phyloP scores from a whole-genome alignment of 2,113 vertebrate species.

The Falco punctatus region DNA sequence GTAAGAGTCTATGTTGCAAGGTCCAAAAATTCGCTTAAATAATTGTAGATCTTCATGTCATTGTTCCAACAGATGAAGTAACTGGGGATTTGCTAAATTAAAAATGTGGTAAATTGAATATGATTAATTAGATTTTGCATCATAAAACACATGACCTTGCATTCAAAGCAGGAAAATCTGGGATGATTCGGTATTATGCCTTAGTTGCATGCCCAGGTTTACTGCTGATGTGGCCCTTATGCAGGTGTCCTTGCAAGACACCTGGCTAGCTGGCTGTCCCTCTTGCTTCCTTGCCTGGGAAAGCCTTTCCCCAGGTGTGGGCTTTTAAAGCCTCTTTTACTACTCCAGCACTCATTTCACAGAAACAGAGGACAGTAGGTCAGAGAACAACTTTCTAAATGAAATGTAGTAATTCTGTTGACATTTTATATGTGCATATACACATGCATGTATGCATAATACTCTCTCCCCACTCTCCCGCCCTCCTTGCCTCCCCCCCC shows the following conservation, averaged over 20 bases:
- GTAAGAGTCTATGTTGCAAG: fast-evolving
- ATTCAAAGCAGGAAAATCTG: background rate
- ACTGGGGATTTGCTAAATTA: background rate
- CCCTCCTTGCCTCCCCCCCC: no score
- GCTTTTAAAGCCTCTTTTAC: background rate
- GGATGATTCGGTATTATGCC: background rate
- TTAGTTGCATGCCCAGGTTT: background rate
- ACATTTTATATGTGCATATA: background rate
- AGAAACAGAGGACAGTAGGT: background rate
- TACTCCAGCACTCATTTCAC: background rate
- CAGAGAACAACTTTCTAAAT: background rate
- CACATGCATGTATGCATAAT: fast-evolving
- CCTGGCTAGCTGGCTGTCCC: background rate
- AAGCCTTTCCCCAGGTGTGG: background rate
- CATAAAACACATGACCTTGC: background rate
- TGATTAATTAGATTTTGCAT: background rate
- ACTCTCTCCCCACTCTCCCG: no score
- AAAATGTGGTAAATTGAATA: background rate
- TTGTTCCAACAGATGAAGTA: background rate
- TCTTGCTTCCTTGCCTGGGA: background rate
- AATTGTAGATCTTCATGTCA: background rate
- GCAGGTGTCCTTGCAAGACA: background rate
- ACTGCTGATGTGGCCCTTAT: background rate
- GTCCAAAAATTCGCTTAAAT: background rate
- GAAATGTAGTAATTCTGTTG: background rate